Base-by-base conservation (phyloP, 2,888 invertebrate genomes). In the Stenurella melanura region DNA sequence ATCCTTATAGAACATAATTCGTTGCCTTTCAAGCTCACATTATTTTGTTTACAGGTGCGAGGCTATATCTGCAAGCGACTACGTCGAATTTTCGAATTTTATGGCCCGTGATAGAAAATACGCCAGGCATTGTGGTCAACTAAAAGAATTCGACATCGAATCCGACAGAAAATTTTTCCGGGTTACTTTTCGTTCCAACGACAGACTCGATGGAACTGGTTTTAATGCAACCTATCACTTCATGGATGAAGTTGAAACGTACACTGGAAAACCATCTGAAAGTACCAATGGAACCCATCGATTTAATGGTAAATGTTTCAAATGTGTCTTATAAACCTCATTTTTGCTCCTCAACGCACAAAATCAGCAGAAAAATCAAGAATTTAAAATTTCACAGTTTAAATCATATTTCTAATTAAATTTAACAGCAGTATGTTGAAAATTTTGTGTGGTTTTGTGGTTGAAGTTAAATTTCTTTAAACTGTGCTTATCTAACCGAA, bases 71-170 rank as follows among this genome's bases (percentile, higher is more conserved):
- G 96, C 97, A 60, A 98, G 98, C 87, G 99, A 99, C 90, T 98
- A 95, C 90, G 96, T 99, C 71, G 97, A 98, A 89, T 97, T 99
- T 90, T 98, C 98, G 64, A 99, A 98, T 91, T 97, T 95, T 88
- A 93, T 96, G 92, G 94, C 96, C 79, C 93, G 95, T 83, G 98
- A 99, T 90, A 93, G 96, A 86, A 97, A 97, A 89, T 96, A 95
- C 89, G 93, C 94, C 66, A 93, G 96, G 86, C 95, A 96, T 88
- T 99, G 98, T 89, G 98, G 98, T 9, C 94, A 94, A 85, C 92
- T 94, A 89, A 93, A 93, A 85, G 95, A 95, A 85, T 95, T 96
- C 87, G 93, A 94, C 86, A 93, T 96, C 57, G 94, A 94, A 84
- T 98, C 98, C 6, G 97, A 98, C 87, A 93, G 95, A 76, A 95